Conservation (phyloP, 2,113 vertebrate species). For the Ictalurus punctatus region DNA sequence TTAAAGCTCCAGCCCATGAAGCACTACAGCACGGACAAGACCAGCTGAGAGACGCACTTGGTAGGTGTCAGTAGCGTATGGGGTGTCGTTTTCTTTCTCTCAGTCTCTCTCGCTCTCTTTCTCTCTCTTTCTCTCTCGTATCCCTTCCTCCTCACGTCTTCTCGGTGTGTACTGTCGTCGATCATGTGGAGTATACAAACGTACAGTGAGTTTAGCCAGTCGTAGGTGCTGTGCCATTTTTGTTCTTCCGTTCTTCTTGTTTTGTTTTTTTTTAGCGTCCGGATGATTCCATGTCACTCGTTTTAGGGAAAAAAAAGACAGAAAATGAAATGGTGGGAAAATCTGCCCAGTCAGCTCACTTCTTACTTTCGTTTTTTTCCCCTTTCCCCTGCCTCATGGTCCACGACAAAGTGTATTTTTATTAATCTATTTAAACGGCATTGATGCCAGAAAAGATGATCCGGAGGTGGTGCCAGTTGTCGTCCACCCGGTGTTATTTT, state of each 20-base stretch:
- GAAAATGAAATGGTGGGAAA: slow-evolving; percentile 63
- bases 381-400: slow-evolving; percentile 77
- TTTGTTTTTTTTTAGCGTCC: slow-evolving; percentile 45
- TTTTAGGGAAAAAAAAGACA: slow-evolving; percentile 49
- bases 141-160: slow-evolving; percentile 27
- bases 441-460: slow-evolving; percentile 73
- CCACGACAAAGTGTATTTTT: slow-evolving; percentile 99
- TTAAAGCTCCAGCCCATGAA: slow-evolving; percentile 77
- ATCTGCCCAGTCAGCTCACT: slow-evolving; percentile 82
- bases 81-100: slow-evolving; percentile 71
- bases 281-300: slow-evolving; percentile 79
- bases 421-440: slow-evolving; percentile 96
- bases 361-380: background rate
- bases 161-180: slow-evolving; percentile 87
- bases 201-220: slow-evolving; percentile 96
- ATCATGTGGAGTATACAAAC: slow-evolving; percentile 96
- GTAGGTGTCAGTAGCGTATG: slow-evolving; percentile 70
- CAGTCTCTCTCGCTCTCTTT: slow-evolving; percentile 43
- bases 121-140: background rate
- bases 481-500: slow-evolving; percentile 88
- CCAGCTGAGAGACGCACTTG: slow-evolving; percentile 56
- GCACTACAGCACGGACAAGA: slow-evolving; percentile 84
- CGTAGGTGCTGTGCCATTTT: slow-evolving; percentile 95
- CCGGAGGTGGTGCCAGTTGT: slow-evolving; percentile 81
- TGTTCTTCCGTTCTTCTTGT: slow-evolving; percentile 42